Conservation (phyloP, 2,888 invertebrate species). For the Thereva unica region DNA sequence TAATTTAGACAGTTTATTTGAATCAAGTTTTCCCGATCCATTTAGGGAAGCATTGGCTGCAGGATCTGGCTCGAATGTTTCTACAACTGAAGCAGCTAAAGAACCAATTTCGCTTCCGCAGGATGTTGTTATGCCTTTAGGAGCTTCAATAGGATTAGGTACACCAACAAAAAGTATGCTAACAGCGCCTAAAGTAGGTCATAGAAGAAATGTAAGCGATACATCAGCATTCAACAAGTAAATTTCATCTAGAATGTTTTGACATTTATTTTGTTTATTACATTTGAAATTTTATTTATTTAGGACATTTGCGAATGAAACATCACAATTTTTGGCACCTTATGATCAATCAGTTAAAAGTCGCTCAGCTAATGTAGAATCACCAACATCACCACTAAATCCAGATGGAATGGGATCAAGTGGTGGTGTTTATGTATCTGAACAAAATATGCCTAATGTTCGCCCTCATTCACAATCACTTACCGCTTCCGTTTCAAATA, state of each 20-base stretch:
- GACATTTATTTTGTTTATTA: conserved; percentile 44
- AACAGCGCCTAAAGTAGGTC: conserved; percentile 60
- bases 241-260: conserved; percentile 48
- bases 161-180: conserved; percentile 54
- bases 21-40: conserved; percentile 72
- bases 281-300: conserved; percentile 43
- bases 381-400: conserved; percentile 38
- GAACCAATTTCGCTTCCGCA: conserved; percentile 42
- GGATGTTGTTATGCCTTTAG: conserved; percentile 43
- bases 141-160: conserved; percentile 40
- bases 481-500: conserved; percentile 53
- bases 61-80: conserved; percentile 45
- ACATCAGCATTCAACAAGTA: conserved; percentile 82
- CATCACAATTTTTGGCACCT: conserved; percentile 73
- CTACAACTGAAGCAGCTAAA: conserved; percentile 39
- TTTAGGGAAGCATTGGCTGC: conserved; percentile 62
- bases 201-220: conserved; percentile 81
- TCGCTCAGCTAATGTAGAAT: conserved; percentile 50
- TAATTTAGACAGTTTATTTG: conserved; percentile 66
- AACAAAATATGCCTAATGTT: conserved; percentile 38
- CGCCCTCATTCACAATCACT: conserved; percentile 44
- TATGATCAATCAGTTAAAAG: conserved; percentile 70
- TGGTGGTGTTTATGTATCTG: conserved; percentile 36
- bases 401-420: conserved; percentile 10
- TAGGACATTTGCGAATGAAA: conserved; percentile 74